Percentiles rank a stretch among this genome's conserved stretches.
These are phyloP conservation scores for Tromatobia lineatoria DNA, from an alignment of 2,888 invertebrate species.

Conservation along the genomic window DNA sequence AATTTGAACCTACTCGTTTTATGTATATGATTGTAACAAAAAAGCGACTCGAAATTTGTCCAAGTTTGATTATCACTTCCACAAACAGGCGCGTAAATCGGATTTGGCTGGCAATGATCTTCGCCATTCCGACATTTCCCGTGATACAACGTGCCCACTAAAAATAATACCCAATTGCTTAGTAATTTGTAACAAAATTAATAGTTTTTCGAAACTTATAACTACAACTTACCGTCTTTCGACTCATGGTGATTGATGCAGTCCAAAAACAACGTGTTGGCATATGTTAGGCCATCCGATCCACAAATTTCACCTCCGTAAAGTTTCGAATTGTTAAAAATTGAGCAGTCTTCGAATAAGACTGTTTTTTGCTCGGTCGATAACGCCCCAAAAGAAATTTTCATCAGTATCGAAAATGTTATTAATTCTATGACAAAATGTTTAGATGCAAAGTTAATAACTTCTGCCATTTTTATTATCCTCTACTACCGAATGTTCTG, in stretches of 20 bases:
- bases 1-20: conserved; percentile 46
- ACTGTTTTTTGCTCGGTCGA: conserved; percentile 36
- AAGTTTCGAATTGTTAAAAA: conserved; percentile 26
- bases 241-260: conserved; percentile 64
- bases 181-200: neutral
- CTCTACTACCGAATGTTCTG: neutral
- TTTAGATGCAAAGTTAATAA: neutral
- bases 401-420: neutral
- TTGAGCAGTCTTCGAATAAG: conserved; percentile 57
- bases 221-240: conserved; percentile 35
- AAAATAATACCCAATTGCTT: neutral
- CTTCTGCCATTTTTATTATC: neutral
- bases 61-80: conserved; percentile 75
- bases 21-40: conserved; percentile 71
- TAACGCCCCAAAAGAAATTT: neutral
- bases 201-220: neutral
- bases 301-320: conserved; percentile 72
- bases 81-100: conserved; percentile 75
- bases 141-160: conserved; percentile 49
- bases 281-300: conserved; percentile 70
- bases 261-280: conserved; percentile 67
- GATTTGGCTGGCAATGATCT: conserved; percentile 68
- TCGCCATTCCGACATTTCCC: conserved; percentile 65
- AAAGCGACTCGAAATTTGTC: conserved; percentile 74
- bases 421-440: neutral